Evolutionary conservation across 35 echinoderm and acorn worm genomes (phyloP), one percentile per base, ranked within the genome.

Genomic region (Heliocidaris erythrogramma): DNA sequence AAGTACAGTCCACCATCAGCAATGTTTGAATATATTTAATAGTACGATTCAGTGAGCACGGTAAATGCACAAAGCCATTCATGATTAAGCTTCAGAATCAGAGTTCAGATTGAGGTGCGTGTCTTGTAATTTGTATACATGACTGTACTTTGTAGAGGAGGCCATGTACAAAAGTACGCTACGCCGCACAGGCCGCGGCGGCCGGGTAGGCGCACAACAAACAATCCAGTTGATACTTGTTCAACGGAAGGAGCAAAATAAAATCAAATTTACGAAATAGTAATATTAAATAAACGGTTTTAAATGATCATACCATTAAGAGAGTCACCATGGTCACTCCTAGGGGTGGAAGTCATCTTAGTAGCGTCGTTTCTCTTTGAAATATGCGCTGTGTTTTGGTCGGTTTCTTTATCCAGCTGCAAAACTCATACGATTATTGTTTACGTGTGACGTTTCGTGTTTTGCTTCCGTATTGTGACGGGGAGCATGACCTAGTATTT

Each of bases 371-470:
- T 42, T 88, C 21, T 27, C 31, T 32, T 12, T 48, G 31, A 88
- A 88, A 88, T 88, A 88, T 88, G 30, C 27, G 47, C 86, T 88
- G 4, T 88, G 86, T 88, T 88, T 42, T 88, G 86, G 30, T 88
- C 47, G 10, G 47, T 48, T 69, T 88, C 86, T 32, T 11, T 30
- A 17, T 9, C 30, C 31, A 32, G 30, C 86, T 88, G 31, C 86
- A 48, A 88, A 88, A 88, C 31, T 88, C 86, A 14, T 32, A 88
- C 86, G 86, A 88, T 88, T 88, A 88, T 88, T 88, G 86, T 88
- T 88, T 88, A 88, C 86, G 86, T 88, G 86, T 88, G 86, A 88
- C 86, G 86, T 88, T 88, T 42, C 30, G 86, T 88, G 86, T 88
- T 88, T 88, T 88, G 86, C 86, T 88, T 88, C 86, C 86, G 86